These are phyloP conservation scores for Lochmaea capreae DNA, from an alignment of 2,888 invertebrate species.

Conservation along the genomic window DNA sequence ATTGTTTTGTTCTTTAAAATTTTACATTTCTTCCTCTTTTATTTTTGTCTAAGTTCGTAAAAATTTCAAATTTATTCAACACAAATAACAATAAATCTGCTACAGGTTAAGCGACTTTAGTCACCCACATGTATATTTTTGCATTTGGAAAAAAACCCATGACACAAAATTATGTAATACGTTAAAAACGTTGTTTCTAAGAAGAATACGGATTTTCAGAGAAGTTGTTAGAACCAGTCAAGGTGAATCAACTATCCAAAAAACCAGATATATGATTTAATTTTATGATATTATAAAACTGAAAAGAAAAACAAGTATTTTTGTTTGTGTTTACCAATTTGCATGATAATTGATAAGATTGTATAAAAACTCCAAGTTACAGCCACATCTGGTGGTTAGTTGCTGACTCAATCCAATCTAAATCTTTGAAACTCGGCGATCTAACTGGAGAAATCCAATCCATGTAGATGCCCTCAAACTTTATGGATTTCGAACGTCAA, in stretches of 20 bases:
- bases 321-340: no score
- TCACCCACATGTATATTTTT: neutral
- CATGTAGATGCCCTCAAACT: no score
- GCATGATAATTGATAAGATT: no score
- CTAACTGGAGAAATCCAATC: no score
- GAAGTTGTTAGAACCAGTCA: neutral
- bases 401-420: no score
- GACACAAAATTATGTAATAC: neutral
- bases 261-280: neutral
- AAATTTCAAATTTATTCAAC: neutral
- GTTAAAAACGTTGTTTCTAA: neutral
- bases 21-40: neutral
- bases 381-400: no score
- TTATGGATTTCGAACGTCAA: no score
- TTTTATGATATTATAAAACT: no score
- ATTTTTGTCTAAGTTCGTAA: no score
- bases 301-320: no score
- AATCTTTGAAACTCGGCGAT: no score
- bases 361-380: no score
- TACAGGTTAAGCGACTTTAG: neutral
- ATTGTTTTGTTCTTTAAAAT: neutral
- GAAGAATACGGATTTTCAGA: neutral
- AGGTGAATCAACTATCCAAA: neutral
- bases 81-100: neutral
- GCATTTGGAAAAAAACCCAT: neutral